These are phyloP conservation scores for Chrysolina americana DNA, from an alignment of 2,888 invertebrate genomes.

Conservation along the genomic window DNA sequence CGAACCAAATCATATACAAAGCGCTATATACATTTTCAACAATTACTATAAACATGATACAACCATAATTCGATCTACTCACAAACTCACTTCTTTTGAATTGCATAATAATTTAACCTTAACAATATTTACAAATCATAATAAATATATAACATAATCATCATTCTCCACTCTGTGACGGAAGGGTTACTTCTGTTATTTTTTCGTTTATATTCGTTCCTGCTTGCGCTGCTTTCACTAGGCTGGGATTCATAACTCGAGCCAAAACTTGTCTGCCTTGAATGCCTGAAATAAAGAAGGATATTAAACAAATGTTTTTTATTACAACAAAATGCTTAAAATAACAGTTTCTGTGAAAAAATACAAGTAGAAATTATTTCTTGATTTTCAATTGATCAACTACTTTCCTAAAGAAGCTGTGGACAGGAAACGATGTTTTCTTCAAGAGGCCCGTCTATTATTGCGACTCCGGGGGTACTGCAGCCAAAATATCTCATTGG, in stretches of 20 bases:
- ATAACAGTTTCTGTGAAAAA: too few relatives aligned
- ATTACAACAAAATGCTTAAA: too few relatives aligned
- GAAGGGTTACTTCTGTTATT: slow-evolving; percentile 44
- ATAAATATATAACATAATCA: slow-evolving; percentile 29
- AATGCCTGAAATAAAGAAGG: slow-evolving; percentile 56
- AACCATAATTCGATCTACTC: slow-evolving; percentile 36
- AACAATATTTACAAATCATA: slow-evolving; percentile 48
- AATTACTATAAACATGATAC: slow-evolving; percentile 40
- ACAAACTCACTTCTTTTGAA: slow-evolving; percentile 21
- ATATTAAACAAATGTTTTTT: slow-evolving; percentile 3
- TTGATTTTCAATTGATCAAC: too few relatives aligned
- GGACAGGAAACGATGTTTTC: too few relatives aligned
- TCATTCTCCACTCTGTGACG: slow-evolving; percentile 44
- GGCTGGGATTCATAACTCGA: slow-evolving; percentile 68
- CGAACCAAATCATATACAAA: slow-evolving; percentile 8
- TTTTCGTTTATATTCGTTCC: slow-evolving; percentile 45
- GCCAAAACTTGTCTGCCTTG: slow-evolving; percentile 70
- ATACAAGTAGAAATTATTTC: too few relatives aligned
- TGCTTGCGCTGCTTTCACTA: slow-evolving; percentile 56
- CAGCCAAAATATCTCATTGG: too few relatives aligned
- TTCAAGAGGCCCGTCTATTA: too few relatives aligned
- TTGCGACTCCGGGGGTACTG: too few relatives aligned
- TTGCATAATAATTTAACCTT: slow-evolving; percentile 32
- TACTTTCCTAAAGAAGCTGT: too few relatives aligned
- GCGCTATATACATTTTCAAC: slow-evolving; percentile 36